Conservation (phyloP, 2,888 invertebrate genomes). For the Rhogogaster chlorosoma region DNA sequence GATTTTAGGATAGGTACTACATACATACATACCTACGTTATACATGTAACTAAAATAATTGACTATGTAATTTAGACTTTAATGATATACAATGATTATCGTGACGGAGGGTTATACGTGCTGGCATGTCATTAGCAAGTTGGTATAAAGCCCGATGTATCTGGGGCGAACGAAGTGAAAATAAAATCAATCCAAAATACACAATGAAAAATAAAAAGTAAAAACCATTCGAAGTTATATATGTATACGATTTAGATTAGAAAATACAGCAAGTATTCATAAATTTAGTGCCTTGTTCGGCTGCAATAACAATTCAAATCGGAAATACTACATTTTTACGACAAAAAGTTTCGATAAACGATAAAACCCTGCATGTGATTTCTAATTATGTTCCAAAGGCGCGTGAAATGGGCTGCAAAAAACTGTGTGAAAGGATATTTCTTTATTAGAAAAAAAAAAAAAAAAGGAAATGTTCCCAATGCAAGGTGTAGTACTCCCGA, state of each 20-base stretch:
- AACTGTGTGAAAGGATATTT: background rate
- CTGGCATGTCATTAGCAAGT: slow-evolving; percentile 11
- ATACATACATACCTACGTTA: background rate
- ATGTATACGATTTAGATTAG: background rate
- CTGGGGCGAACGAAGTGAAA: background rate
- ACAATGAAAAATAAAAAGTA: background rate
- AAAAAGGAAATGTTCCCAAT: no score
- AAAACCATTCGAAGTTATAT: background rate
- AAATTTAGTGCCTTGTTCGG: no score
- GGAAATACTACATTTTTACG: no score
- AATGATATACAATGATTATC: background rate
- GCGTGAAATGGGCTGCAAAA: background rate
- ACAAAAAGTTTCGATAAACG: background rate
- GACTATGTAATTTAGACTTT: background rate
- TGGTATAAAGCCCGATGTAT: background rate
- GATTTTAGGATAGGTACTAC: background rate
- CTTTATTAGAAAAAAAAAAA: background rate
- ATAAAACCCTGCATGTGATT: background rate
- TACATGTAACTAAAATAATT: background rate
- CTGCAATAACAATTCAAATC: no score
- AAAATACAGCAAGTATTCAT: background rate
- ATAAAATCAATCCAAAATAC: background rate
- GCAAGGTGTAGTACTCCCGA: background rate
- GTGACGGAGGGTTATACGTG: background rate
- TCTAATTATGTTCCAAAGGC: background rate